Evolutionary conservation across 1,140 invertebrate genomes (phyloP).

Genomic region (Coptotermes formosanus): DNA sequence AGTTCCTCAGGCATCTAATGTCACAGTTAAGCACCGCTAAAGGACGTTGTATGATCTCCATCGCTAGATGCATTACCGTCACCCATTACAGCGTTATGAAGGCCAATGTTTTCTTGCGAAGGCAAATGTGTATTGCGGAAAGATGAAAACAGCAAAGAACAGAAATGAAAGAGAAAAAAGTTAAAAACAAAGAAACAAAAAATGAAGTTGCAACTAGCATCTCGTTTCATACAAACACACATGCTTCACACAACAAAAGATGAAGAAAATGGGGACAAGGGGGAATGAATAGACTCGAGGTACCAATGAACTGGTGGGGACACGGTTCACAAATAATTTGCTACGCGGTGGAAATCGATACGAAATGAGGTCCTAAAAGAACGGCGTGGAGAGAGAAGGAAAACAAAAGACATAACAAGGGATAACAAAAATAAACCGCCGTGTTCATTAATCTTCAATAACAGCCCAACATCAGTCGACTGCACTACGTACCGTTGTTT

Average conservation of each 20-base stretch:
- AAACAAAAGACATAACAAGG: neutral
- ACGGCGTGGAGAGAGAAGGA: neutral
- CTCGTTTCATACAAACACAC: neutral
- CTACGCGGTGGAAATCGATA: neutral
- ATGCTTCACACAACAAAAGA: too few relatives aligned
- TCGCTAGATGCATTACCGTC: too few relatives aligned
- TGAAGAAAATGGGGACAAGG: neutral
- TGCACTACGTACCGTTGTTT: neutral
- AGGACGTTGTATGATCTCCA: too few relatives aligned
- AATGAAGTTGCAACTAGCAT: too few relatives aligned
- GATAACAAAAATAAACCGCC: neutral
- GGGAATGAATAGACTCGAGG: neutral
- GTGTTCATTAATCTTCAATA: constrained; percentile 1
- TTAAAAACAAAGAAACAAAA: too few relatives aligned
- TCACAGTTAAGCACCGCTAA: too few relatives aligned
- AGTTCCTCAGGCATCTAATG: too few relatives aligned
- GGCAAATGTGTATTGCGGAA: too few relatives aligned
- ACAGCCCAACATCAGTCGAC: neutral
- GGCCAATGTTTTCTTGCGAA: too few relatives aligned
- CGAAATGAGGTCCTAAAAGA: neutral
- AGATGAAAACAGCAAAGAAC: too few relatives aligned
- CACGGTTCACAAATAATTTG: neutral
- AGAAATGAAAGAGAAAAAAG: too few relatives aligned
- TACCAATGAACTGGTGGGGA: neutral
- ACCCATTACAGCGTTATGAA: too few relatives aligned